Evolutionary conservation across 2,888 invertebrate genomes (phyloP).

Genomic region (Julus scanicus): DNA sequence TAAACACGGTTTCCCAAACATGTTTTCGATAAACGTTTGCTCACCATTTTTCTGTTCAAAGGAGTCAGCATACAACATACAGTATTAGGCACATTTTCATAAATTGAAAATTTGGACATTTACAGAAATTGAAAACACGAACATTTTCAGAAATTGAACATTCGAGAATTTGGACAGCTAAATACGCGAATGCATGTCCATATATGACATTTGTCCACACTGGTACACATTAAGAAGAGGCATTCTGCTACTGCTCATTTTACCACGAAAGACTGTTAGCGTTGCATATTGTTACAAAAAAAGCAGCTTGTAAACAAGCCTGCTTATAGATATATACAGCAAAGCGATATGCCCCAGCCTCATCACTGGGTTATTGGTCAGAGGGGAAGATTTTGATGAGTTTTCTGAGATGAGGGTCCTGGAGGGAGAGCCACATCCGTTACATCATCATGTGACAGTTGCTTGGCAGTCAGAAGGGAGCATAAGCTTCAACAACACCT

Average conservation of each 20-base stretch:
- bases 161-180: too few species aligned
- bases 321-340: not conserved
- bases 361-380: constrained; percentile 23
- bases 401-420: constrained; percentile 32
- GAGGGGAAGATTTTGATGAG: constrained; percentile 15
- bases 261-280: not conserved
- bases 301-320: not conserved
- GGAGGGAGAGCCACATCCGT: not conserved
- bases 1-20: not conserved
- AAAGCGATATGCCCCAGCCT: not conserved
- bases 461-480: constrained; percentile 24
- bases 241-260: too few species aligned
- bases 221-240: too few species aligned
- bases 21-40: too few species aligned
- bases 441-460: constrained; percentile 5
- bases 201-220: too few species aligned
- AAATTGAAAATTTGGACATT: too few species aligned
- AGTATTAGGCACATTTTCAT: too few species aligned
- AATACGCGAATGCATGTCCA: too few species aligned
- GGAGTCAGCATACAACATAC: too few species aligned
- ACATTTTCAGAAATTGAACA: too few species aligned
- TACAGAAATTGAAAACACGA: too few species aligned
- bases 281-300: not conserved
- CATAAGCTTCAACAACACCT: constrained; percentile 39
- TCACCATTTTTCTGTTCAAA: too few species aligned